Evolutionary conservation across 2,113 vertebrate genomes (phyloP), one percentile per base, ranked within the genome.

Genomic region (Tachysurus fulvidraco): DNA sequence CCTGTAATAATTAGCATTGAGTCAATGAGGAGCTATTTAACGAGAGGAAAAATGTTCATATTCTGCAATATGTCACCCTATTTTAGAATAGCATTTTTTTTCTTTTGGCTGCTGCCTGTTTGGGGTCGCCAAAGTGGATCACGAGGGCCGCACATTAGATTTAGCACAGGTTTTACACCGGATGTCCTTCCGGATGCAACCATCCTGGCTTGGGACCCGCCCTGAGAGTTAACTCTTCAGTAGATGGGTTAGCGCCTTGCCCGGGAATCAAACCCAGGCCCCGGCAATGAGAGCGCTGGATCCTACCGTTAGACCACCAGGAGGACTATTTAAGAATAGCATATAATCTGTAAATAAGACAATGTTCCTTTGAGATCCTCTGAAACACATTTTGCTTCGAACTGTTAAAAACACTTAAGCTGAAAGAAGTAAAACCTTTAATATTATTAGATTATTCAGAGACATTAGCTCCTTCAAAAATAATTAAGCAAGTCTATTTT

Each of bases 401-500:
- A 60, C 71, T 76, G 65, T 77, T 74, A 73, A 84, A 81, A 81
- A 80, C 85, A 67, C 67, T 28, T 82, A 62, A 83, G 30, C 67
- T 46, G 88, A 87, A 82, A 82, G 60, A 73, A 79, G 67, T 64
- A 50, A 78, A 89, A 78, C 69, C 85, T 69, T 87, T 84, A 23
- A 69, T 85, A 81, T 85, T 87, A 85, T 82, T 30, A 64, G 83
- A 83, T 82, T 62, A 78, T 84, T 89, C 30, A 36, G 84, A 87
- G 78, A 73, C 83, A 65, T 65, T 82, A 64, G 50, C 78, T 83
- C 85, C 76, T 85, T 89, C 88, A 81, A 83, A 89, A 62, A 69
- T 50, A 78, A 87, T 89, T 87, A 85, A 89, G 82, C 85, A 87
- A 25, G 73, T 82, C 78, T 46, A 62, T 82, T 85, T 81, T 83